Evolutionary conservation across 1,140 invertebrate species (phyloP), one percentile per base, ranked within the genome.

Genomic region (Megalopta genalis): DNA sequence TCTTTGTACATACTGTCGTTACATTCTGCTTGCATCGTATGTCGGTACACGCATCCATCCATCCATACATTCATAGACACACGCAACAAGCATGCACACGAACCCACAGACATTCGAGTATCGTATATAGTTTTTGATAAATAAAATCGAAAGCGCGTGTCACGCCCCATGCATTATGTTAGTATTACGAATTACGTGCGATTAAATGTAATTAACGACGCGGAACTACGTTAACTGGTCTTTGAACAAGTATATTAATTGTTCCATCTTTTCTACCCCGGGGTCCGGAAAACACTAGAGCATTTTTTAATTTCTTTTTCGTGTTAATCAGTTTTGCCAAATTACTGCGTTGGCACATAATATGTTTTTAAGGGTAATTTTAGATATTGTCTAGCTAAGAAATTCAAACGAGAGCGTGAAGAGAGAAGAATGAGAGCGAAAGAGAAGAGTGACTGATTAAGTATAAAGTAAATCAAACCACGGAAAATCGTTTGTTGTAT

Each of bases 401-500:
- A 86, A 86, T 86, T 86, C 25, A 65, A 64, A 59, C 37, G 73
- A 80, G 49, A 39, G 57, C 65, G 42, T 52, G 46, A n/a, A 27
- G n/a, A n/a, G n/a, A n/a, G n/a, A 32, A 23, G 42, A 62, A 46
- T 42, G 73, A 75, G 10, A 72, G 69, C 54, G 54, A 52, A n/a
- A 42, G 39, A 57, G 57, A 23, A 21, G 57, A 66, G 21, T 77
- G 76, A 80, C 60, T 70, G 65, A 52, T 62, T 63, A 42, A 78
- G 39, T 81, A 82, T 68, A 77, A 77, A 64, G 23, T 54, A 77
- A 77, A 54, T 75, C 63, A 18, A 75, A 85, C 42, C 69, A 82
- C 67, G 60, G 39, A 82, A 59, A 79, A 68, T 77, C 74, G 85
- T 86, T 86, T 86, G 77, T 86, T 82, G 84, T 85, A 86, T 85